Evolutionary conservation across 2,888 invertebrate species (phyloP).

Genomic region (Drosophila kanekoi): DNA sequence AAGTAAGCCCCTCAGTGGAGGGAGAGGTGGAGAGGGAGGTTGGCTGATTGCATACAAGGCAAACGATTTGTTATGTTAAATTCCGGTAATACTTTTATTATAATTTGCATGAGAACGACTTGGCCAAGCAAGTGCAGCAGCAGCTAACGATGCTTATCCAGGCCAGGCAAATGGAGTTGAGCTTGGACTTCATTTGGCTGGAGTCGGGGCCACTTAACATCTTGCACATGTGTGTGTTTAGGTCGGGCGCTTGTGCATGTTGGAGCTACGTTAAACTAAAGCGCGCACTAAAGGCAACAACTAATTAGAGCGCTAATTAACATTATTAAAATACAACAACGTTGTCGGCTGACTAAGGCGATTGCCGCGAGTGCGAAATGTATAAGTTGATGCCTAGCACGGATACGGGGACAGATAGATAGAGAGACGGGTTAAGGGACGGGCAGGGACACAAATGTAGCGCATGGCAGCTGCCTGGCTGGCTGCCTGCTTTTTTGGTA

Average conservation of each 20-base stretch:
- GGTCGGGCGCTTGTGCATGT: conserved; percentile 51
- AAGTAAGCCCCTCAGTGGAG: not conserved
- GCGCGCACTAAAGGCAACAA: conserved; percentile 67
- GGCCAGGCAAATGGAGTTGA: conserved; percentile 3
- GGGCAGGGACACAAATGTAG: conserved; percentile 20
- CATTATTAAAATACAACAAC: conserved; percentile 72
- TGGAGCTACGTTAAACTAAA: conserved; percentile 55
- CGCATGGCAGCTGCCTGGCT: conserved; percentile 33
- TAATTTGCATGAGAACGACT: conserved; percentile 41
- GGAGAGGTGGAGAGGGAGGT: not conserved
- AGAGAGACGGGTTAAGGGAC: not conserved
- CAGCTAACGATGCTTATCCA: not conserved
- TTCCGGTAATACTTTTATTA: conserved; percentile 61
- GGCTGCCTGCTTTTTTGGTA: conserved; percentile 37
- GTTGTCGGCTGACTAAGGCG: conserved; percentile 36
- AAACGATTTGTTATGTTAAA: conserved; percentile 65
- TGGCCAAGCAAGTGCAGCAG: conserved; percentile 20
- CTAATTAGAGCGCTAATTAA: conserved; percentile 79
- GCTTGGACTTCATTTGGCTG: conserved; percentile 10
- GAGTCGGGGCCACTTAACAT: conserved; percentile 41
- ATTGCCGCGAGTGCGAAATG: conserved; percentile 40
- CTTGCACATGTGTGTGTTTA: not conserved
- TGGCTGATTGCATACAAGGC: conserved; percentile 2
- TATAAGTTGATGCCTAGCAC: conserved; percentile 13
- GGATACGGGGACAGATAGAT: not conserved